Percentiles rank a stretch among this genome's conserved stretches.
Evolutionary conservation across 2,888 invertebrate genomes (phyloP).

Genomic region (Drosophila pegasa): DNA sequence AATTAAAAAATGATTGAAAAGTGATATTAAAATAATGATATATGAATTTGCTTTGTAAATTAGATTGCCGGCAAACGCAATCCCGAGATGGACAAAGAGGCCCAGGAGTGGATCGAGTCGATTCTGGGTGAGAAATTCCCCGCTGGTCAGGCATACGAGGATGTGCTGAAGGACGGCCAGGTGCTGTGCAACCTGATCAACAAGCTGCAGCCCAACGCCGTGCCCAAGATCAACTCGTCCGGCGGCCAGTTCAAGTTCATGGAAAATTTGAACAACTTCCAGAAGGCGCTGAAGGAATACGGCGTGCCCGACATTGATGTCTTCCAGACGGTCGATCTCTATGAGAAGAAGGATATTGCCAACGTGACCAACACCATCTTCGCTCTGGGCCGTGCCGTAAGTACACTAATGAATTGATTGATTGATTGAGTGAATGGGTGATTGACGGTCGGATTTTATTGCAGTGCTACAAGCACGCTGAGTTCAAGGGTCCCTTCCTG

Average conservation of each 20-base stretch:
- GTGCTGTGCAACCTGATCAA: constrained; percentile 98
- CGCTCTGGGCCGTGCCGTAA: constrained; percentile 93
- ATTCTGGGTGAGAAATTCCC: constrained; percentile 96
- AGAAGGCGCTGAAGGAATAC: constrained; percentile 93
- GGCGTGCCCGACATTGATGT: constrained; percentile 96
- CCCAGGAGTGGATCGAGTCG: constrained; percentile 96
- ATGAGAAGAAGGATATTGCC: constrained; percentile 96
- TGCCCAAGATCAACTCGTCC: constrained; percentile 95
- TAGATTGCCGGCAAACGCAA: constrained; percentile 94
- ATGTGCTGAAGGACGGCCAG: constrained; percentile 95
- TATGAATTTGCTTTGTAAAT: constrained; percentile 22
- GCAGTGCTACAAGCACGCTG: constrained; percentile 94
- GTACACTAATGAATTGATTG: constrained; percentile 41
- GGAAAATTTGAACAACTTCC: constrained; percentile 99
- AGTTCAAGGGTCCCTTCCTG: constrained; percentile 94
- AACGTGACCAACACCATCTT: constrained; percentile 94
- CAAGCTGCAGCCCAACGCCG: constrained; percentile 94
- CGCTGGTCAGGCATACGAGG: constrained; percentile 92
- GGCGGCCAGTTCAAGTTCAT: constrained; percentile 99
- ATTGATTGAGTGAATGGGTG: constrained; percentile 2
- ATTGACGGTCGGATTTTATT: constrained; percentile 16
- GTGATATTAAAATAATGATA: not conserved
- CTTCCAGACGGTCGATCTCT: constrained; percentile 98
- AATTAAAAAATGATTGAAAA: constrained; percentile 26
- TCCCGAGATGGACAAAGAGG: constrained; percentile 93